Evolutionary conservation across 2,888 invertebrate species (phyloP), one percentile per base, ranked within the genome.

Genomic region (Odontocolon sp.): DNA sequence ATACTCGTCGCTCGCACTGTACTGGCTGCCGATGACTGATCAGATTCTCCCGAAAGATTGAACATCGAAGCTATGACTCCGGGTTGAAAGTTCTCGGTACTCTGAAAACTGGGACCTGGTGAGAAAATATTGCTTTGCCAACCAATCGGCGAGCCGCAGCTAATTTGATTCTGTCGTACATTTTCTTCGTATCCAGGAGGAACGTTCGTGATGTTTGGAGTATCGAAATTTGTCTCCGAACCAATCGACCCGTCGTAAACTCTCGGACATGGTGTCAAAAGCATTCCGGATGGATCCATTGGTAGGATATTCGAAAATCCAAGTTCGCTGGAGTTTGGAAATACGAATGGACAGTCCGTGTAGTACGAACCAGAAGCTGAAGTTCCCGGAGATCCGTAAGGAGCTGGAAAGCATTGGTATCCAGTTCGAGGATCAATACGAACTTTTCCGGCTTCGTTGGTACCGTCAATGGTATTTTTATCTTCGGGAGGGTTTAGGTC

Each of bases 341-440:
- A 88, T n/a, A 84, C 82, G 71, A 86, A 88, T 2, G 88, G 84
- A 76, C 83, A 87, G 1, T 88, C 87, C 28, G 80, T 9, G 45
- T 85, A 83, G 77, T 84, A 81, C 18, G 70, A 87, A 59, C 80
- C 84, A 4, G 88, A 77, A 6, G 79, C 80, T 8, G 84, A 71
- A 54, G 11, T 16, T 52, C 9, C 16, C 31, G 16, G n/a, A 6
- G 68, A 73, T 6, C 54, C 64, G 38, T 66, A 77, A 16, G 26
- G 54, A 0, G 67, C 23, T 0, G 59, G 56, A 11, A 54, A 73
- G 21, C 52, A 59, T 28, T 42, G 77, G 40, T 73, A 73, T 14
- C 64, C 69, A 9, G 69, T 75, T 18, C 28, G 21, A 3, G 50
- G 18, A 21, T 68, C 33, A 9, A 50, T 14, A 2, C 64, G 68